Evolutionary conservation across 2,797 vertebrate genomes (phyloP), one percentile per base, ranked within the genome.

Genomic region (Xiphorhynchus erythropygius): DNA sequence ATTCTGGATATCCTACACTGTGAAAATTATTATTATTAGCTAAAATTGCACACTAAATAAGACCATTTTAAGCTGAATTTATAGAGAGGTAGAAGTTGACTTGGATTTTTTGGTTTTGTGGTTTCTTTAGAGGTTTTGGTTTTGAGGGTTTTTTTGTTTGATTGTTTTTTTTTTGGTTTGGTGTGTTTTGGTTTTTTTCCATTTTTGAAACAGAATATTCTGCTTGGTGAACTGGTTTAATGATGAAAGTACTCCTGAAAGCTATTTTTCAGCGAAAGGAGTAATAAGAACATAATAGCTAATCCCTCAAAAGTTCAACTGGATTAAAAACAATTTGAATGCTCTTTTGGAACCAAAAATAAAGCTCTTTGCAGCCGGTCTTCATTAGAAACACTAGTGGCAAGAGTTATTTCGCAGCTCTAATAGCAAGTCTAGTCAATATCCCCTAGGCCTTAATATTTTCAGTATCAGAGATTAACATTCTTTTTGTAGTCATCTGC

Each of bases 351-450:
- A 93, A 82, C 10, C 11, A 95, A 73, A 92, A 78, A 12, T 55
- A 44, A 73, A 91, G n/a, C 64, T 82, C 64, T 95, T 94, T 96
- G 59, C 81, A 94, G 82, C 87, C 94, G 83, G 81, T 87, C 55
- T 74, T 95, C 94, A 90, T 84, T 96, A 96, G 71, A 94, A 97
- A 93, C 78, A 60, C 41, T 91, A 70, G 68, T 86, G 80, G 84
- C 76, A 71, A 86, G 68, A 62, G 64, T 76, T 87, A 87, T 79
- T 96, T 93, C 64, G 30, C 89, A 87, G 82, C 8, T 92, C 81
- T 83, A 67, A 60, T 59, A 84, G 67, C 56, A 37, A 52, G 50
- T 75, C 71, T 95, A 47, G 93, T 62, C 93, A 94, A 77, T 93
- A 96, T 86, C 60, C 78, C 91, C 25, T 84, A 89, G 74, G 60